phyloP scores from a whole-genome alignment of 2,888 invertebrate species.

The Tetropium fuscum region DNA sequence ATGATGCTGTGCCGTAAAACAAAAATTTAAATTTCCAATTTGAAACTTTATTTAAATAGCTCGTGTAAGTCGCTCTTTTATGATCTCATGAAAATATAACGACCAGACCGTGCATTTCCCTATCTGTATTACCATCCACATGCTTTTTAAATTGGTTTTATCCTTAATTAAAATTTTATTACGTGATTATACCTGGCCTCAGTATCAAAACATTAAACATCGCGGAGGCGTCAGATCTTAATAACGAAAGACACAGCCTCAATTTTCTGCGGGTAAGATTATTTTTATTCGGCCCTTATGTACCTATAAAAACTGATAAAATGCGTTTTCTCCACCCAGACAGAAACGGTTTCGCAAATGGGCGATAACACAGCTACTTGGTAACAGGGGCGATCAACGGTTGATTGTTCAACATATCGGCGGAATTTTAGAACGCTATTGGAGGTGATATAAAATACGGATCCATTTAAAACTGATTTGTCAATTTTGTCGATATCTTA shows the following conservation, averaged over 20 bases:
- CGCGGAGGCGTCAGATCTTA: constrained; percentile 34
- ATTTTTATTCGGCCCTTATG: constrained; percentile 29
- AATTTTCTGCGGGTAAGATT: constrained; percentile 37
- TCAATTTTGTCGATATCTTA: constrained; percentile 3
- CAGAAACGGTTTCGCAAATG: constrained; percentile 21
- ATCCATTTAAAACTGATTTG: background rate
- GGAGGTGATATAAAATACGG: constrained; percentile 6
- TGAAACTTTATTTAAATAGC: constrained; percentile 31
- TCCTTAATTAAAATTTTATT: constrained; percentile 48
- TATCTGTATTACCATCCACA: constrained; percentile 45
- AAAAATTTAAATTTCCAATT: constrained; percentile 46
- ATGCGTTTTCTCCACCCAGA: constrained; percentile 25
- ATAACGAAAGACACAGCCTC: constrained; percentile 32
- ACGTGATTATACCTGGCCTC: constrained; percentile 44
- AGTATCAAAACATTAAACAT: constrained; percentile 36
- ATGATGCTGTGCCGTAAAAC: constrained; percentile 38
- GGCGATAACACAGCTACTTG: constrained; percentile 16
- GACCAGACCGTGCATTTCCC: constrained; percentile 38
- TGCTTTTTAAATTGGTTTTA: constrained; percentile 47
- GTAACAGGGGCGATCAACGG: constrained; percentile 22
- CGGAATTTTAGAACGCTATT: constrained; percentile 23
- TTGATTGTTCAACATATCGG: constrained; percentile 28
- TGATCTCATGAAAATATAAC: constrained; percentile 40
- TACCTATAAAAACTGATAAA: constrained; percentile 35
- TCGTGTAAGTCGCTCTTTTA: constrained; percentile 41